These are phyloP conservation scores for Struthidea cinerea DNA, from an alignment of 2,113 vertebrate genomes.

Conservation along the genomic window DNA sequence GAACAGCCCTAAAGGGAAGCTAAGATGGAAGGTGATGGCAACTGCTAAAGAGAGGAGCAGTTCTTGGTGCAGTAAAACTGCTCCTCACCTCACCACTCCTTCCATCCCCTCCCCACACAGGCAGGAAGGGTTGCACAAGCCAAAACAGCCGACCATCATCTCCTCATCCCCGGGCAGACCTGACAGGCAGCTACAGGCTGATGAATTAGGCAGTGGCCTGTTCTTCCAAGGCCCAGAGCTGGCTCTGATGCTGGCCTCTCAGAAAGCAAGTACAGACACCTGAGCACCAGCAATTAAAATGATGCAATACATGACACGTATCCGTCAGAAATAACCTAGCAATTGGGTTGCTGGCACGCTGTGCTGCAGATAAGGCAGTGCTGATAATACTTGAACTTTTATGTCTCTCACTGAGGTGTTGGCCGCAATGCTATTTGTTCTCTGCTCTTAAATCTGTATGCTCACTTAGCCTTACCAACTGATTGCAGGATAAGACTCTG, in stretches of 20 bases:
- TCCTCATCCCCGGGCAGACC: not conserved
- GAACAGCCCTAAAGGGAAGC: not conserved
- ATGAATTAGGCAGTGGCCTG: not conserved
- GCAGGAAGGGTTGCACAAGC: not conserved
- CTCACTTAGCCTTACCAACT: not conserved
- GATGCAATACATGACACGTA: not conserved
- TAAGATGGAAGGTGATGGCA: not conserved
- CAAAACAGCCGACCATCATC: not conserved
- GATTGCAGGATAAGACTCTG: not conserved
- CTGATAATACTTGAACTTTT: not conserved
- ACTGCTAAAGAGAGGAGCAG: not conserved
- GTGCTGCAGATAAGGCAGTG: not conserved
- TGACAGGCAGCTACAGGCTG: not conserved
- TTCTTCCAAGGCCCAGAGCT: not conserved
- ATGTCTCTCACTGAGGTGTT: not conserved
- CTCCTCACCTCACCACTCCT: not conserved
- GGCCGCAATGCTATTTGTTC: not conserved
- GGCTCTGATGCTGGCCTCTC: not conserved
- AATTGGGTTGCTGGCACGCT: not conserved
- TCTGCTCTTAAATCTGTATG: not conserved
- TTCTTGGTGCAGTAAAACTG: not conserved
- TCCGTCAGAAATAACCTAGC: slow-evolving; percentile 1
- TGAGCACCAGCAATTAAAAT: slow-evolving; percentile 27
- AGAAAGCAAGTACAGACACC: slow-evolving; percentile 1
- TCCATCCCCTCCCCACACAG: not conserved